phyloP scores from a whole-genome alignment of 2,797 vertebrate genomes.

The Dryobates pubescens region DNA sequence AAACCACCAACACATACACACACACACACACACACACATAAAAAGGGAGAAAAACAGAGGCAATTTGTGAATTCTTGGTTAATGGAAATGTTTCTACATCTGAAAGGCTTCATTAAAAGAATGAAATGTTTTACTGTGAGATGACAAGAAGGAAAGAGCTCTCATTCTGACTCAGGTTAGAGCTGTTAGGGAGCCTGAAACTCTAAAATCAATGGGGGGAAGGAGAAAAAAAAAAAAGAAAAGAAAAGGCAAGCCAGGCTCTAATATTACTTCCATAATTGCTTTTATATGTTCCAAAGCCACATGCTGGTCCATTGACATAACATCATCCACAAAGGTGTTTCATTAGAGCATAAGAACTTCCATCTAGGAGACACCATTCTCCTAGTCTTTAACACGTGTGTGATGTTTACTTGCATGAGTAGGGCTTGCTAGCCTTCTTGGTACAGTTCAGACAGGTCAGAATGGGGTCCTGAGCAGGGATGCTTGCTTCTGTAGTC shows the following conservation, averaged over 20 bases:
- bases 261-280: constrained; percentile 51
- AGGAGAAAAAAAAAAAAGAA: neutral
- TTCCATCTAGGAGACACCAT: constrained; percentile 42
- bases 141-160: constrained; percentile 52
- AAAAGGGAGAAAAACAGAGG: neutral
- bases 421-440: neutral
- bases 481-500: neutral
- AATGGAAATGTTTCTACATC: neutral
- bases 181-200: constrained; percentile 16
- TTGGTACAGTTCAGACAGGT: neutral
- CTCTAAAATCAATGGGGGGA: neutral
- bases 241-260: constrained; percentile 52
- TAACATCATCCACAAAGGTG: constrained; percentile 66
- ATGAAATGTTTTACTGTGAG: constrained; percentile 38
- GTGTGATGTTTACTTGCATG: neutral
- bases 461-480: neutral
- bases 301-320: constrained; percentile 65
- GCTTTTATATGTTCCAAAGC: constrained; percentile 61
- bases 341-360: constrained; percentile 65
- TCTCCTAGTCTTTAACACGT: constrained; percentile 12
- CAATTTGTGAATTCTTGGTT: neutral
- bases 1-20: neutral
- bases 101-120: constrained; percentile 34
- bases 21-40: no score
- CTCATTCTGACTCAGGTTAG: constrained; percentile 41